Conservation (phyloP, 2,797 vertebrate species). For the Petrocephalus schoutedeni region DNA sequence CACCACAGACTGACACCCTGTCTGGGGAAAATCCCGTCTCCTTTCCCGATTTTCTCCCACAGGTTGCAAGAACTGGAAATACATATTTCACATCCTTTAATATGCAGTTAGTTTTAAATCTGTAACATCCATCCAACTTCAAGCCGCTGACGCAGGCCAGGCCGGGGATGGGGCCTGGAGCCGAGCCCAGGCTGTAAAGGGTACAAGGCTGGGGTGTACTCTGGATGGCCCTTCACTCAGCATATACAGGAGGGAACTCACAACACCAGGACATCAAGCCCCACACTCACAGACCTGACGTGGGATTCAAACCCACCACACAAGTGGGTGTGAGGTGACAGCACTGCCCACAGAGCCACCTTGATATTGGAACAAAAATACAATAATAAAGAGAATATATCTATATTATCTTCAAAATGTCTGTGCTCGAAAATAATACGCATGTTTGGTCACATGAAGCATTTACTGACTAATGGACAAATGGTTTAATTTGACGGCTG, state of each 20-base stretch:
- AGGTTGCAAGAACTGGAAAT: background rate
- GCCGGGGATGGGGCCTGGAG: background rate
- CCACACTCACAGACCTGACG: background rate
- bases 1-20: background rate
- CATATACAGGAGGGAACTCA: background rate
- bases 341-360: background rate
- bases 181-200: background rate
- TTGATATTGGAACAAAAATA: background rate
- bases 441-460: background rate
- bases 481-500: background rate
- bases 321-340: background rate
- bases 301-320: background rate
- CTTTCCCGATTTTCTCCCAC: background rate
- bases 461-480: background rate
- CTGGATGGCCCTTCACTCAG: background rate
- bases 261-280: background rate
- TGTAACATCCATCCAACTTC: background rate
- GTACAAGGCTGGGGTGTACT: background rate
- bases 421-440: background rate
- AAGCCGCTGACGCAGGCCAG: background rate
- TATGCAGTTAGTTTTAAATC: background rate
- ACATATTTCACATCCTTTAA: background rate
- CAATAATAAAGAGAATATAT: background rate
- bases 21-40: background rate
- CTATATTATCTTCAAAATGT: background rate